Base-by-base conservation (phyloP, 2,888 invertebrate species). In the Boloria euphrosyne region DNA sequence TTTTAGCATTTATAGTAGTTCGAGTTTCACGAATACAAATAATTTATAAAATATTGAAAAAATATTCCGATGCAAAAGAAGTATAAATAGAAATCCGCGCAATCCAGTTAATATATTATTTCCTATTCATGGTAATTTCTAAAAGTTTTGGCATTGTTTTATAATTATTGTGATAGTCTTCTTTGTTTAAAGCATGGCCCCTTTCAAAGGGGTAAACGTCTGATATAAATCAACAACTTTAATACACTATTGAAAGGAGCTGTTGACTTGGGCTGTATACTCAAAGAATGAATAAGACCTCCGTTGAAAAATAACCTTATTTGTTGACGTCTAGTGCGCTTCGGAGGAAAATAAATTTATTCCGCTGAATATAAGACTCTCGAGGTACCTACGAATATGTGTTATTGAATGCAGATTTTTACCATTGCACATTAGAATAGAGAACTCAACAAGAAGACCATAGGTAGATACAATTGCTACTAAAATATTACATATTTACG, bases 291-390 rank as follows among this genome's bases (percentile, higher is more conserved):
- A 82, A 85, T 84, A 84, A 80, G 82, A 78, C 78, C 76, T 83
- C 80, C 82, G 85, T 87, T 86, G 88, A 88, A 89, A 88, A 87
- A 89, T 89, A 87, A 84, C 84, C 83, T 87, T 89, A 87, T 90
- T 90, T 90, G 88, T 90, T 90, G 89, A 89, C 87, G 85, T 89
- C 89, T 89, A 84, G 85, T 86, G 78, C 79, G 82, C 84, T 88
- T 80, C 81, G 81, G 85, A 84, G 87, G 76, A 83, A 88, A 88
- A 90, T 90, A 90, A 89, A 90, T 89, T 86, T 86, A 82, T 78
- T 85, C 83, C 78, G 76, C 78, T 82, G 82, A 82, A 84, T 87
- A 85, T 83, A 80, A 79, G 80, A 81, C 83, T 83, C 80, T 79
- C 78, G 76, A 75, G 81, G 81, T 80, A 83, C 78, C 80, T 81